Percentiles rank a stretch among this genome's conserved stretches.
Conservation (phyloP, 2,888 invertebrate genomes). For the Taphrorychus bicolor region DNA sequence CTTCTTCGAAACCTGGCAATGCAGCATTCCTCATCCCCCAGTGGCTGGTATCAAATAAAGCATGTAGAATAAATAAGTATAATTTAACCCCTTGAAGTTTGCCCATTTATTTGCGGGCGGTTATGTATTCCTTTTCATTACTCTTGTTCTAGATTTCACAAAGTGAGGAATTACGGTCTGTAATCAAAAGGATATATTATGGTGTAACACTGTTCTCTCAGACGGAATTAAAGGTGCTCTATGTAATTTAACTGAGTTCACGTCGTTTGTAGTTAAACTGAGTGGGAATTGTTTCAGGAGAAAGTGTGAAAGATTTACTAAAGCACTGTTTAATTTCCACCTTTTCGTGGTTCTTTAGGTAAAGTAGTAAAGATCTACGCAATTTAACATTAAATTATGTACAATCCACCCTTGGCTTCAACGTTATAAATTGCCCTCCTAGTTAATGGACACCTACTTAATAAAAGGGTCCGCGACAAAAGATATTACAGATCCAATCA, state of each 20-base stretch:
- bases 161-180: neutral
- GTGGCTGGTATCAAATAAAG: neutral
- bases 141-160: neutral
- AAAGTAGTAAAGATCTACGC: neutral
- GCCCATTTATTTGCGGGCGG: neutral
- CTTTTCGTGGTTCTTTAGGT: neutral
- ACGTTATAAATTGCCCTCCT: neutral
- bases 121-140: slow-evolving; percentile 3
- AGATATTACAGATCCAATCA: neutral
- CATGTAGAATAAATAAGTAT: neutral
- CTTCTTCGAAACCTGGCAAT: neutral
- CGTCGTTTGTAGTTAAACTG: neutral
- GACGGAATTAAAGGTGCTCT: neutral
- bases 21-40: neutral
- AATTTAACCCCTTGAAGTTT: neutral
- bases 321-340: neutral
- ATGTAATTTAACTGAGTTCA: neutral
- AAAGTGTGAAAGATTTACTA: neutral
- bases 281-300: neutral
- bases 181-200: neutral
- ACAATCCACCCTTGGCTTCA: too few species aligned
- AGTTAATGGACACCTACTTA: neutral
- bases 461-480: neutral
- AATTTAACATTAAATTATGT: neutral
- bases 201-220: neutral